Percentiles rank a stretch among this genome's conserved stretches.
These are phyloP conservation scores for Cantharis rustica DNA, from an alignment of 2,888 invertebrate genomes.

Conservation along the genomic window DNA sequence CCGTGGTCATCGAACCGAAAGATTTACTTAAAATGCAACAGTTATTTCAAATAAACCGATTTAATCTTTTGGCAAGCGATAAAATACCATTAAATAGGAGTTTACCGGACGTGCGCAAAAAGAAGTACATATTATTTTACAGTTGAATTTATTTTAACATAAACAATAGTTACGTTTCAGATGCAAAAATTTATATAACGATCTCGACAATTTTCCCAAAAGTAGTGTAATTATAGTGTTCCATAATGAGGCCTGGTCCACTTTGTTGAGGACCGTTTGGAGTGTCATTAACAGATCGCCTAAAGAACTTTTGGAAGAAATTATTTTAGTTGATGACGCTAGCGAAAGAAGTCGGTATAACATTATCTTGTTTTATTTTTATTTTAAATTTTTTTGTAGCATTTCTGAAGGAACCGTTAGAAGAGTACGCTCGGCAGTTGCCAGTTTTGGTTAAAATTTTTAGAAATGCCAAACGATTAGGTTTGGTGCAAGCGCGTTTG, in stretches of 20 bases:
- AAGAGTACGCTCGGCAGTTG: slow-evolving; percentile 68
- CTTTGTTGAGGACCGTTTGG: slow-evolving; percentile 90
- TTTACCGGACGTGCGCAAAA: slow-evolving; percentile 82
- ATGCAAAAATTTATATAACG: slow-evolving; percentile 64
- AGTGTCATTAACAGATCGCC: slow-evolving; percentile 93
- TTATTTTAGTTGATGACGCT: slow-evolving; percentile 88
- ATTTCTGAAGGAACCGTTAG: slow-evolving; percentile 67
- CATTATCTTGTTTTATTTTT: not conserved
- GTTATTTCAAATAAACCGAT: slow-evolving; percentile 81
- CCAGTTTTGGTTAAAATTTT: slow-evolving; percentile 68
- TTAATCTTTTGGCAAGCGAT: slow-evolving; percentile 88
- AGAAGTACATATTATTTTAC: slow-evolving; percentile 61
- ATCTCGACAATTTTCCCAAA: slow-evolving; percentile 72
- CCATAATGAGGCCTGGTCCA: slow-evolving; percentile 99
- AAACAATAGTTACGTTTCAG: slow-evolving; percentile 53
- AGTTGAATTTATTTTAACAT: not conserved
- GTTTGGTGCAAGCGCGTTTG: slow-evolving; percentile 81
- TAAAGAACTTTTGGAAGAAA: slow-evolving; percentile 73
- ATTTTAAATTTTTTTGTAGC: slow-evolving; percentile 53
- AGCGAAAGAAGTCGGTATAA: slow-evolving; percentile 78
- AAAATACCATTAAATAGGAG: slow-evolving; percentile 83
- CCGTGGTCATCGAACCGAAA: slow-evolving; percentile 76
- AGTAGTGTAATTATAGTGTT: slow-evolving; percentile 95
- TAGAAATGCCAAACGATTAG: slow-evolving; percentile 70
- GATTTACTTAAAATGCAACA: slow-evolving; percentile 79